Base-by-base conservation (phyloP, 2,113 vertebrate species). In the Lathamus discolor region DNA sequence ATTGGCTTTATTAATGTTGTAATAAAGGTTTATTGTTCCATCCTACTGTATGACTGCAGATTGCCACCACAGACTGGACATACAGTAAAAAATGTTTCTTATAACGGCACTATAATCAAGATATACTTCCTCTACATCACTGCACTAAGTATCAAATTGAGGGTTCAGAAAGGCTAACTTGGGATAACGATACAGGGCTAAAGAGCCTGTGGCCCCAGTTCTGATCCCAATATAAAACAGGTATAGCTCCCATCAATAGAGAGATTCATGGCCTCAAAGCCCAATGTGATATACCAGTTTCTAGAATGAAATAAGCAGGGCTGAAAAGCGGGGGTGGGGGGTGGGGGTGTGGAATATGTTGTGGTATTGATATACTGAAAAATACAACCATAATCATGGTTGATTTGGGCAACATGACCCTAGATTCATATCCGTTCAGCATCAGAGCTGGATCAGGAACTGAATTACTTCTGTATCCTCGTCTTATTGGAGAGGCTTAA, bases 401-500 rank as follows among this genome's bases (percentile, higher is more conserved):
- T 66, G 68, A 95, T 87, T 82, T 92, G 84, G 94, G 57, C 78
- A 85, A 39, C 0, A 0, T 95, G 89, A 87, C 75, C 81, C 44
- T 73, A 52, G 57, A 76, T 94, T 79, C 37, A 37, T 93, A 91
- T 67, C 86, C 20, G 13, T 92, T 86, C 80, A 59, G 75, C 87
- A 88, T 67, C 78, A 57, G 74, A 76, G 82, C 29, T 59, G 7
- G 59, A 97, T 95, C 81, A 76, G 86, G 75, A 94, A 92, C 93
- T 94, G 94, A 97, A 96, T 94, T 95, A 83, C 94, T 95, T 82
- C 81, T 93, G 83, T 77, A 90, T 66, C 91, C 87, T 94, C 33
- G 1, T 93, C 75, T 95, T 96, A 93, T 95, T 95, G 93, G 93
- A 95, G 92, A 95, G 84, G 82, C 90, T 85, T 92, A 96, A 94